Conservation (phyloP, 2,797 vertebrate species). For the Varecia variegata region DNA sequence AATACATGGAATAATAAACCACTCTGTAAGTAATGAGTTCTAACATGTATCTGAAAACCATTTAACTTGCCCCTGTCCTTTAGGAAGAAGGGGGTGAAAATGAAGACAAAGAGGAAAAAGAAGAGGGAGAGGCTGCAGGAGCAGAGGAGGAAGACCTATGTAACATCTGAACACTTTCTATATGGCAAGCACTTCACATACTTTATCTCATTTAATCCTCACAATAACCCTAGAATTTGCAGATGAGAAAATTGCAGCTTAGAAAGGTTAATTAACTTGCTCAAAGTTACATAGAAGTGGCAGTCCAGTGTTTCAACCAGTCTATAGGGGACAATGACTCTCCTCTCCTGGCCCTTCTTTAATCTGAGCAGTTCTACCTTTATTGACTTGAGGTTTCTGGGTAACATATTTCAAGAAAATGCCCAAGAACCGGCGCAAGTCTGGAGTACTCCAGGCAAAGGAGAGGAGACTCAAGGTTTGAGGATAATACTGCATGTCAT, state of each 20-base stretch:
- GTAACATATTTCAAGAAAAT: neutral
- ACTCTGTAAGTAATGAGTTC: neutral
- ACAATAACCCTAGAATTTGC: neutral
- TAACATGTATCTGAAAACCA: neutral
- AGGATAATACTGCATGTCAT: neutral
- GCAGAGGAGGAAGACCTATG: neutral
- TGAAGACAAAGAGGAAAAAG: neutral
- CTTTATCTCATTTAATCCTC: neutral
- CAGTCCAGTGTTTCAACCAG: neutral
- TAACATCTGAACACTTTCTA: neutral
- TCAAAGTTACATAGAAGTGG: neutral
- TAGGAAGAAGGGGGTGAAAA: neutral
- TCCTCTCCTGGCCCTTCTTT: neutral
- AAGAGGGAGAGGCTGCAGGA: neutral
- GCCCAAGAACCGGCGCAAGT: neutral
- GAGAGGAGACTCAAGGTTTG: neutral
- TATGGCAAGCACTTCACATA: neutral
- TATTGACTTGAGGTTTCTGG: neutral
- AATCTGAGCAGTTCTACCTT: neutral
- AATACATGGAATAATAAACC: neutral
- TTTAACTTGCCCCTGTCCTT: neutral
- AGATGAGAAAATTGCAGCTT: neutral
- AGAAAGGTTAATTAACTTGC: neutral
- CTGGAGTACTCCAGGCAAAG: neutral
- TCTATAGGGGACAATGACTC: neutral